Conservation (phyloP, 1,140 invertebrate genomes). For the Lerema accius region DNA sequence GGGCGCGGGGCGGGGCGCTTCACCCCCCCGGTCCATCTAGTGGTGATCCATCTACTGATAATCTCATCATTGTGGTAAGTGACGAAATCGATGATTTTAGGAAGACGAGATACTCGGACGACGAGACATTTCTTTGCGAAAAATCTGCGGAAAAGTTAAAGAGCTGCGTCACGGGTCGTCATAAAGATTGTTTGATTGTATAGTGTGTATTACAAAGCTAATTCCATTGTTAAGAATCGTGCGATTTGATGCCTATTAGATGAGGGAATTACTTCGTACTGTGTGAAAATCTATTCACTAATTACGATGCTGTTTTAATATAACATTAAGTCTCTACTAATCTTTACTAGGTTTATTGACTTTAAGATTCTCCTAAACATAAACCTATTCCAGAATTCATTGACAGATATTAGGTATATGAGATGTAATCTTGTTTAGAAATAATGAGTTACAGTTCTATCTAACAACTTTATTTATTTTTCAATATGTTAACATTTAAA, state of each 20-base stretch:
- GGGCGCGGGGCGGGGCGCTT: constrained; percentile 59
- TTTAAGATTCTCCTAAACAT: no score
- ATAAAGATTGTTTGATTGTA: neutral
- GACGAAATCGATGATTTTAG: constrained; percentile 28
- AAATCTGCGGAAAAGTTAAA: neutral
- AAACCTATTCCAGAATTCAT: no score
- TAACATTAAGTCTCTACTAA: no score
- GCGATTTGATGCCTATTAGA: neutral
- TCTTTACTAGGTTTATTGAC: no score
- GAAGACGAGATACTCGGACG: constrained; percentile 1
- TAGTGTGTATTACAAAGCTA: neutral
- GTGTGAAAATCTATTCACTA: no score
- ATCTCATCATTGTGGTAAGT: constrained; percentile 43
- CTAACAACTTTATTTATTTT: no score
- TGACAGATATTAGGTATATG: no score
- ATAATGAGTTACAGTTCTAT: no score
- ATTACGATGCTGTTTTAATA: no score
- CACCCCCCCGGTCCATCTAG: constrained; percentile 46
- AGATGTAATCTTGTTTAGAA: no score
- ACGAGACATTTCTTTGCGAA: neutral
- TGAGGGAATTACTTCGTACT: no score
- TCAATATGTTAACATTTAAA: no score
- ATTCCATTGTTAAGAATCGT: neutral
- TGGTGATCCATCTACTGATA: constrained; percentile 42
- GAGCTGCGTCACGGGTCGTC: neutral